Percentiles rank a stretch among this genome's conserved stretches.
These are phyloP conservation scores for Mimachlamys varia DNA, from an alignment of 2,888 invertebrate species.

Conservation along the genomic window DNA sequence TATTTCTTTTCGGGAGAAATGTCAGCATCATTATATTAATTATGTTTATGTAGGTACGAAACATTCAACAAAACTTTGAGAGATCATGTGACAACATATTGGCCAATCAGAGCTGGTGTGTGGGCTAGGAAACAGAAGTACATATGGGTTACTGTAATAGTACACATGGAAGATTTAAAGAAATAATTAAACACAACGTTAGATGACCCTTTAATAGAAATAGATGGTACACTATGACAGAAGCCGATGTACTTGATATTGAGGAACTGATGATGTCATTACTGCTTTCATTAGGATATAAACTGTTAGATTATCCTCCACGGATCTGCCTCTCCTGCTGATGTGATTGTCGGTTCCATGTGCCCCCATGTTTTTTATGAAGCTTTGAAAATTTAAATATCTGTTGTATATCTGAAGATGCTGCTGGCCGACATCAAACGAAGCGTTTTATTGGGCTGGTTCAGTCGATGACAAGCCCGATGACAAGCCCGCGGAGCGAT, in stretches of 20 bases:
- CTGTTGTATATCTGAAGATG: slow-evolving; percentile 31
- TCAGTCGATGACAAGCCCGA: slow-evolving; percentile 22
- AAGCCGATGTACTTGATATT: background rate
- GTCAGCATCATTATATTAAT: background rate
- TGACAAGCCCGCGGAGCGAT: background rate
- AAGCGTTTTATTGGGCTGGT: slow-evolving; percentile 5
- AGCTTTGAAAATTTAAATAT: slow-evolving; percentile 36
- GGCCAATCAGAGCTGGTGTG: slow-evolving; percentile 1
- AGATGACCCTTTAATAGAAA: slow-evolving; percentile 14
- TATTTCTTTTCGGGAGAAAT: background rate
- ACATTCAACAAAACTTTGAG: background rate
- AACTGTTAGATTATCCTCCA: slow-evolving; percentile 3
- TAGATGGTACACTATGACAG: background rate
- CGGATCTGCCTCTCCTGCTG: background rate
- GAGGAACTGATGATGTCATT: background rate
- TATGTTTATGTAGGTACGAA: background rate
- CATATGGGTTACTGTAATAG: background rate
- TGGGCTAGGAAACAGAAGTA: background rate
- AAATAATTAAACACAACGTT: background rate
- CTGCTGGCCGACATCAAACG: slow-evolving; percentile 18
- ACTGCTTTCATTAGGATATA: background rate
- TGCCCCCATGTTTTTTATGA: slow-evolving; percentile 13
- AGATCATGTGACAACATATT: background rate
- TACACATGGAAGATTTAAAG: background rate
- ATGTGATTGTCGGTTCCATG: slow-evolving; percentile 32